Evolutionary conservation across 2,113 vertebrate genomes (phyloP).

Genomic region (Clarias macrocephalus): DNA sequence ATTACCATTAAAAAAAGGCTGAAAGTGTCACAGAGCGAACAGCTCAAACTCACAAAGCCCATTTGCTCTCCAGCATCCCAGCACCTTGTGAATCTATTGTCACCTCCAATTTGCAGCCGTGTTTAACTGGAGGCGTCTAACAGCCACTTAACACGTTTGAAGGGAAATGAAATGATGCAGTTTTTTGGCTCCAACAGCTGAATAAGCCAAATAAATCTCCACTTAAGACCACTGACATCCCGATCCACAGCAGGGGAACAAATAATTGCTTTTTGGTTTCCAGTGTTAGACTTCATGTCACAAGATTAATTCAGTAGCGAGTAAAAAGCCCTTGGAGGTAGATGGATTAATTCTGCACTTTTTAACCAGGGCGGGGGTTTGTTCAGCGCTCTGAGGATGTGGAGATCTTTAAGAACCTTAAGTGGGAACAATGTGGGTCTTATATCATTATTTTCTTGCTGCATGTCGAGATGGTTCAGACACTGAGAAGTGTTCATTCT

Average conservation of each 20-base stretch:
- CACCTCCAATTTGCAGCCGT: not conserved
- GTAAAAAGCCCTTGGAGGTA: conserved; percentile 30
- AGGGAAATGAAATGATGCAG: conserved; percentile 13
- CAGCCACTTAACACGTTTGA: conserved; percentile 24
- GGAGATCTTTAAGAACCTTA: not conserved
- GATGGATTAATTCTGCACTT: conserved; percentile 13
- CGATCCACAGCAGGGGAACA: conserved; percentile 19
- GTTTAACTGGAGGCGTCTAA: not conserved
- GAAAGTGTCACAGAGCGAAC: not conserved
- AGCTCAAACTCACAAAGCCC: not conserved
- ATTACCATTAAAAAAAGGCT: not conserved
- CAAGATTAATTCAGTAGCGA: conserved; percentile 45
- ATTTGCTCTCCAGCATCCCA: not conserved
- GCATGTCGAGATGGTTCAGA: not conserved
- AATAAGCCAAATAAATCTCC: conserved; percentile 26
- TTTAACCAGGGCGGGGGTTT: conserved; percentile 43
- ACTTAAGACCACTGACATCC: conserved; percentile 27
- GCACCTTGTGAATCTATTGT: not conserved
- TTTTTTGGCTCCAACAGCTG: not conserved
- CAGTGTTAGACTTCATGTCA: conserved; percentile 41
- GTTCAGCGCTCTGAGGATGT: not conserved
- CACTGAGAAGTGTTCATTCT: no score
- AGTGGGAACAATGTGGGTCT: not conserved
- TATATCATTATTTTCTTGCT: not conserved
- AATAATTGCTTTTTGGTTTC: conserved; percentile 50